Base-by-base conservation (phyloP, 2,797 vertebrate genomes). In the Bradypodion ventrale region DNA sequence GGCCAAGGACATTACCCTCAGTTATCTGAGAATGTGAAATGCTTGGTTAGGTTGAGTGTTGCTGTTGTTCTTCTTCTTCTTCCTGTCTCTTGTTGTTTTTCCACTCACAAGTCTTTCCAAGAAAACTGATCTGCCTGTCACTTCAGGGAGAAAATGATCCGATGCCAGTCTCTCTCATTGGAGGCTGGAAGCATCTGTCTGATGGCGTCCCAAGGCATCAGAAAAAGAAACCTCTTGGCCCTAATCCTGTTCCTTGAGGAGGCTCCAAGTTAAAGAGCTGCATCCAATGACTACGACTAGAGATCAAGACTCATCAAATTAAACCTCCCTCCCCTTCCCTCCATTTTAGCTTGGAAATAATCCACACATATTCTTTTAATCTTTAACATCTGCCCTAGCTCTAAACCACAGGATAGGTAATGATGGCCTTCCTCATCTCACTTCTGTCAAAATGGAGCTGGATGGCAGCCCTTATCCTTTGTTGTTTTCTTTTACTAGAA, bases 151-250 rank as follows among this genome's bases (percentile, higher is more conserved):
- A 75, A 76, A 0, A 0, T 44, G 0, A 1, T 60, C 42, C 13
- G 4, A 49, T 75, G 52, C 62, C 40, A 75, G 27, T 23, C 25
- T 44, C 87, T 62, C 87, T 62, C 0, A 0, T 82, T 70, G 68
- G 0, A 0, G 73, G 49, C 76, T 0, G 25, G 76, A 83, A 77
- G 2, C 59, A 32, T 44, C 1, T 69, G 10, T n/a, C 0, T 79
- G 37, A 29, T 5, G 84, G 76, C 52, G 42, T 4, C 62, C 83
- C 56, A 75, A 84, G 68, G 37, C 68, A 32, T 85, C 65, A 83
- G 59, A 68, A 83, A 62, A 76, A 83, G 82, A 83, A 32, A 74
- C 12, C 32, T 60, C n/a, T 85, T 68, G 65, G 46, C 35, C 32
- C 59, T 85, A 0, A 59, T 87, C 85, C 27, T 88, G 60, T 32